Conservation (phyloP, 2,113 vertebrate species). For the Corythoichthys intestinalis region DNA sequence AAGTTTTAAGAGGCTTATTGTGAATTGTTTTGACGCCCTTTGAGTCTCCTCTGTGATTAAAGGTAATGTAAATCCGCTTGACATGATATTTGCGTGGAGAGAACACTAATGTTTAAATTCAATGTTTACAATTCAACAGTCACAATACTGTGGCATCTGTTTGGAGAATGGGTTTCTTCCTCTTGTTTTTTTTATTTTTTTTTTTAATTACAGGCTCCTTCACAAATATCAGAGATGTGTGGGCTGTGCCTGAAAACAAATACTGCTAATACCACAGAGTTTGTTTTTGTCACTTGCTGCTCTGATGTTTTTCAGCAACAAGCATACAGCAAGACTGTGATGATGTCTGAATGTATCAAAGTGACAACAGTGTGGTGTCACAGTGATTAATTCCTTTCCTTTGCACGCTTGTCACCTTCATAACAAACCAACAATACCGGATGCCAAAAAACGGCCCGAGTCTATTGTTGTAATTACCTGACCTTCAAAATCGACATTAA, state of each 20-base stretch:
- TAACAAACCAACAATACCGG: constrained; percentile 69
- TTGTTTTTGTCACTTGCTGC: constrained; percentile 23
- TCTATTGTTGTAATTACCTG: constrained; percentile 70
- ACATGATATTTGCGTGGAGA: constrained; percentile 1
- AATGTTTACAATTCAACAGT: background rate
- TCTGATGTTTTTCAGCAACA: constrained; percentile 34
- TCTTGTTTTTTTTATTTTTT: constrained; percentile 17
- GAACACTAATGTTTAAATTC: background rate
- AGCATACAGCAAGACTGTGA: constrained; percentile 29
- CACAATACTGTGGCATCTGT: background rate
- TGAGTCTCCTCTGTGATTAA: background rate
- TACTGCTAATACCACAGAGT: constrained; percentile 21
- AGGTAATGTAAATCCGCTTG: background rate
- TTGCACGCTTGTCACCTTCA: constrained; percentile 53
- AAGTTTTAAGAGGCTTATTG: background rate
- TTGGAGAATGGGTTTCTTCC: constrained; percentile 6
- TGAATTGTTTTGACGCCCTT: background rate
- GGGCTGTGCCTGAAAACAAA: constrained; percentile 20
- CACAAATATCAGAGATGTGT: constrained; percentile 12
- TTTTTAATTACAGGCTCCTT: constrained; percentile 23
- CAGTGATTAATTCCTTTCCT: constrained; percentile 66
- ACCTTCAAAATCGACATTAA: constrained; percentile 76
- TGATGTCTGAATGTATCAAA: constrained; percentile 59
- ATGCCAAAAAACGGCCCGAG: constrained; percentile 64
- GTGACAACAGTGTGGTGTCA: constrained; percentile 58